Evolutionary conservation across 2,888 invertebrate species (phyloP).

Genomic region (Drosophila helvetica): DNA sequence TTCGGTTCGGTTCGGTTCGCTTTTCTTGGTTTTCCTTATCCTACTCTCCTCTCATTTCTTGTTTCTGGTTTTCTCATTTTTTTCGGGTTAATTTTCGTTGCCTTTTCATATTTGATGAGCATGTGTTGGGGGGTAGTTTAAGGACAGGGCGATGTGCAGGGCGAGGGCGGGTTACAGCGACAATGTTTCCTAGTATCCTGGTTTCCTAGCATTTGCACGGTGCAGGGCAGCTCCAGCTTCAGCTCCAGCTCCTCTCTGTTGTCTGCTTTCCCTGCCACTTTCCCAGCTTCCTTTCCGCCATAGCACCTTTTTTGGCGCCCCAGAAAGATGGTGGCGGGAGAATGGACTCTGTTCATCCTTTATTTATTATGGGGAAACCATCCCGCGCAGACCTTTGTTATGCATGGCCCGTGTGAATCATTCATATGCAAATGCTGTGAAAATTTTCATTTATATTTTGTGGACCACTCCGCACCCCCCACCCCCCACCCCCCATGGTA

Average conservation of each 20-base stretch:
- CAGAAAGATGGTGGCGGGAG: not conserved
- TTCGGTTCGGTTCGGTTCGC: not conserved
- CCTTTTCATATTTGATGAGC: constrained; percentile 61
- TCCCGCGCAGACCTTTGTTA: constrained; percentile 21
- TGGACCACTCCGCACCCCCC: constrained; percentile 5
- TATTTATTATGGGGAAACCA: constrained; percentile 28
- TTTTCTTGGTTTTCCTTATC: constrained; percentile 9
- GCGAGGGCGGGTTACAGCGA: not conserved
- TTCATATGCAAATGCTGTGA: constrained; percentile 73
- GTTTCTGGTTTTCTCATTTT: constrained; percentile 17
- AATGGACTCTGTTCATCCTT: constrained; percentile 27
- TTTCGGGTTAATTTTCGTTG: constrained; percentile 50
- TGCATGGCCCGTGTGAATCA: constrained; percentile 48
- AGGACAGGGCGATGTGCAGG: not conserved
- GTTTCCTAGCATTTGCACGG: too few species aligned
- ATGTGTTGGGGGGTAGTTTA: constrained; percentile 26
- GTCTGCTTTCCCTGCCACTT: too few species aligned
- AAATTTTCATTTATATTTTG: constrained; percentile 52
- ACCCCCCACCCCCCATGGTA: not conserved
- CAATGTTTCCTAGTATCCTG: constrained; percentile 8
- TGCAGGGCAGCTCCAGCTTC: too few species aligned
- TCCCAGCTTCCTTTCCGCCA: not conserved
- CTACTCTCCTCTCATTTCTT: not conserved
- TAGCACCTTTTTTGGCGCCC: not conserved
- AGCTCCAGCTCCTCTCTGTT: too few species aligned